Evolutionary conservation across 2,888 invertebrate genomes (phyloP).

Genomic region (Latrodectus elegans): DNA sequence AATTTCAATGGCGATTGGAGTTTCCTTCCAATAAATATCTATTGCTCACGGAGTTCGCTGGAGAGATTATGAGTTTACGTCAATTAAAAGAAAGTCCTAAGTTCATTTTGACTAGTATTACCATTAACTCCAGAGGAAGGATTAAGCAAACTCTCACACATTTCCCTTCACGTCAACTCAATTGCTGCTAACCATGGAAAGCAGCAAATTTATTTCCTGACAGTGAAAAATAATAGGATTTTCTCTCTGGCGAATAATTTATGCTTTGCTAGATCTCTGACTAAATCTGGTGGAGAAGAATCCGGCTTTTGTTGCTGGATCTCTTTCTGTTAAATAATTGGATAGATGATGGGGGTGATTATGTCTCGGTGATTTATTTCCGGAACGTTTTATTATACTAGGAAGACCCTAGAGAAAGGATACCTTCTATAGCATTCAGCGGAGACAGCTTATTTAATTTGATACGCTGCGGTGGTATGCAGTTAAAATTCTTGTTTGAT

Average conservation of each 20-base stretch:
- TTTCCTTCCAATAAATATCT: too few species aligned
- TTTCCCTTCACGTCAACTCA: neutral
- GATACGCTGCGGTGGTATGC: neutral
- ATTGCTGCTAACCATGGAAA: neutral
- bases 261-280: neutral
- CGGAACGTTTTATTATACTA: slow-evolving; percentile 13
- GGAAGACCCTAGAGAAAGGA: neutral
- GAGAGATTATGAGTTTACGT: neutral
- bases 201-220: slow-evolving; percentile 6
- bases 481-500: neutral
- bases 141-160: neutral
- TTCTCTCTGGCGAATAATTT: slow-evolving; percentile 8
- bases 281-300: slow-evolving; percentile 17
- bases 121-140: neutral
- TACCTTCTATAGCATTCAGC: neutral
- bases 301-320: slow-evolving; percentile 10
- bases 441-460: slow-evolving; percentile 2
- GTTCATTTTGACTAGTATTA: neutral
- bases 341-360: slow-evolving; percentile 23
- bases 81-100: neutral
- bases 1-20: too few species aligned
- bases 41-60: neutral
- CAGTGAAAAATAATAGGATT: slow-evolving; percentile 15
- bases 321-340: slow-evolving; percentile 40
- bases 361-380: slow-evolving; percentile 8